Percentiles rank a stretch among this genome's conserved stretches.
Evolutionary conservation across 2,797 vertebrate genomes (phyloP).

Genomic region (Chanos chanos): DNA sequence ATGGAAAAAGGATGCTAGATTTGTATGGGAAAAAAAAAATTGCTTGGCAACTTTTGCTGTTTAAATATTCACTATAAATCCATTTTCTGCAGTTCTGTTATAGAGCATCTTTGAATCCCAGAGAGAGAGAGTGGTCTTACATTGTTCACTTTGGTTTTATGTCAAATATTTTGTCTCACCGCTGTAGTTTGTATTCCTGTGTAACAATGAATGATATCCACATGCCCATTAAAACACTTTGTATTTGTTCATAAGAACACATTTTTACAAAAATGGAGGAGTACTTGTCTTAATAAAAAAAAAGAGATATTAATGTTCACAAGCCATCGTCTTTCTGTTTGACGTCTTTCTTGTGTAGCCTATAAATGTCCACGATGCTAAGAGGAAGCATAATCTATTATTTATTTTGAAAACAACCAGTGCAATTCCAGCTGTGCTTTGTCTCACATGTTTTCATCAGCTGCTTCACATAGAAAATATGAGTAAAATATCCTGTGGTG

Average conservation of each 20-base stretch:
- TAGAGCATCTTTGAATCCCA: constrained; percentile 18
- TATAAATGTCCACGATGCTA: no score
- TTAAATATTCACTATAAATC: constrained; percentile 58
- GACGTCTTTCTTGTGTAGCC: no score
- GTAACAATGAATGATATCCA: constrained; percentile 86
- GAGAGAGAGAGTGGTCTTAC: constrained; percentile 53
- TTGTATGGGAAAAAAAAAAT: constrained; percentile 75
- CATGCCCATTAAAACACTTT: constrained; percentile 94
- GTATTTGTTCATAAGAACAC: constrained; percentile 94
- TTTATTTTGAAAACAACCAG: no score
- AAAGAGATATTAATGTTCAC: constrained; percentile 92
- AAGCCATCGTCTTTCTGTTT: no score
- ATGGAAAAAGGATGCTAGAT: constrained; percentile 73
- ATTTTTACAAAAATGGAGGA: constrained; percentile 99
- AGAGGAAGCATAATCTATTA: no score
- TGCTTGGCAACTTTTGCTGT: constrained; percentile 75
- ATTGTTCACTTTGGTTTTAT: constrained; percentile 75
- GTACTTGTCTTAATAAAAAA: constrained; percentile 99
- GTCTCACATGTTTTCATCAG: no score
- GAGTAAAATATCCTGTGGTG: no score
- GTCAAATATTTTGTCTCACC: constrained; percentile 81
- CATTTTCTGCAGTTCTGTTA: constrained; percentile 20
- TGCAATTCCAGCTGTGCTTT: no score
- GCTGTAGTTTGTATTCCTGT: constrained; percentile 85
- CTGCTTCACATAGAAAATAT: no score